Evolutionary conservation across 2,113 vertebrate genomes (phyloP).

Genomic region (Sorex fumeus): DNA sequence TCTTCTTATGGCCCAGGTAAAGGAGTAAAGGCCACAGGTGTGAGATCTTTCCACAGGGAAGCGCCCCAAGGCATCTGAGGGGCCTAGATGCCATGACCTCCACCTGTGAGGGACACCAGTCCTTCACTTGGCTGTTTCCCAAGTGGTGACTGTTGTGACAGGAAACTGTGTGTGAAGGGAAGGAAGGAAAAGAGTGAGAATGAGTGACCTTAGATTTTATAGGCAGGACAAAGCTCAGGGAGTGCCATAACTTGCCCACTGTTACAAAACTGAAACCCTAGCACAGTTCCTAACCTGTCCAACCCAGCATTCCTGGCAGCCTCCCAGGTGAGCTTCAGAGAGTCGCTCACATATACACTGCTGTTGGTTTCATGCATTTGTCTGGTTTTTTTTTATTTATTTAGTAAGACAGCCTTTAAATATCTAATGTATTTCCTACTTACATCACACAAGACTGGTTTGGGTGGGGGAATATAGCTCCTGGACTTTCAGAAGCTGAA

Average conservation of each 20-base stretch:
- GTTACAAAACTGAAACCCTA: neutral
- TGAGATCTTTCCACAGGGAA: neutral
- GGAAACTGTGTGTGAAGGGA: neutral
- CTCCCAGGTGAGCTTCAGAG: neutral
- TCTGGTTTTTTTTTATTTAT: neutral
- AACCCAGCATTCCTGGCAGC: neutral
- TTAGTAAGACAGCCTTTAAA: neutral
- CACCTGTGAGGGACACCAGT: neutral
- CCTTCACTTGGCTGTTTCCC: neutral
- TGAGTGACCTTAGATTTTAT: neutral
- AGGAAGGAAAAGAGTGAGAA: neutral
- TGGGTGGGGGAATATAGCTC: too few species aligned
- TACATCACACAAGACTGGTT: neutral
- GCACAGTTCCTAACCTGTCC: neutral
- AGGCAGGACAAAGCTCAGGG: neutral
- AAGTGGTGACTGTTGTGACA: neutral
- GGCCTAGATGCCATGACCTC: neutral
- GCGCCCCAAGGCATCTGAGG: too few species aligned
- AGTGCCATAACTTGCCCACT: neutral
- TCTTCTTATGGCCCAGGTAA: neutral
- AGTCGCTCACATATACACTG: neutral
- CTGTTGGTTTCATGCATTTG: neutral
- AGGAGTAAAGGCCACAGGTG: rapidly evolving
- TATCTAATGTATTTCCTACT: neutral
- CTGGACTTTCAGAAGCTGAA: neutral